These are phyloP conservation scores for Drosophila arawakana DNA, from an alignment of 1,140 invertebrate genomes.

Conservation along the genomic window DNA sequence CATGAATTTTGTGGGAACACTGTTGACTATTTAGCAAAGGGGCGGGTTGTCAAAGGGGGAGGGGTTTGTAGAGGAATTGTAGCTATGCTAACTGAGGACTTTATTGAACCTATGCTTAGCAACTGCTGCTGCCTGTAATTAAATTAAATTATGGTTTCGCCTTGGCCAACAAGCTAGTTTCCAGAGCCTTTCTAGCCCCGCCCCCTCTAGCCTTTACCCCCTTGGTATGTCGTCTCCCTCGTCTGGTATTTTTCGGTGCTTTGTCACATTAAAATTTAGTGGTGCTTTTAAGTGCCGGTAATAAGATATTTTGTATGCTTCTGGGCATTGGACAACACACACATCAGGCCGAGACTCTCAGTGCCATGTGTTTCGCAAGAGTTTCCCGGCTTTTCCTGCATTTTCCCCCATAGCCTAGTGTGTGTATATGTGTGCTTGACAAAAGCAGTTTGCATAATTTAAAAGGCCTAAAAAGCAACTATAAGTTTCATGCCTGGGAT, in stretches of 20 bases:
- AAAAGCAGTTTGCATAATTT: constrained; percentile 55
- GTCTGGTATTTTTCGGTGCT: constrained; percentile 38
- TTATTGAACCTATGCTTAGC: constrained; percentile 53
- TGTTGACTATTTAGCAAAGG: constrained; percentile 27
- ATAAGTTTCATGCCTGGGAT: constrained; percentile 44
- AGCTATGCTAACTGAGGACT: constrained; percentile 31
- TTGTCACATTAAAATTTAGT: constrained; percentile 57
- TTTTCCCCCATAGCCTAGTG: background rate
- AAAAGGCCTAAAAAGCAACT: constrained; percentile 54
- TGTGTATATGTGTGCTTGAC: constrained; percentile 21
- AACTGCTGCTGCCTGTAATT: constrained; percentile 49
- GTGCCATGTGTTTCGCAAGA: constrained; percentile 37
- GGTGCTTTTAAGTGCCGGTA: constrained; percentile 56
- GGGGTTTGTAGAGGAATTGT: background rate
- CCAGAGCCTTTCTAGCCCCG: background rate
- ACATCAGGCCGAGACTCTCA: constrained; percentile 24
- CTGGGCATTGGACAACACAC: constrained; percentile 37
- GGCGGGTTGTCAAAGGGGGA: background rate
- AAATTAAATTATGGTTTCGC: constrained; percentile 54
- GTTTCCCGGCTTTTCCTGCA: background rate
- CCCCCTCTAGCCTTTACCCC: background rate
- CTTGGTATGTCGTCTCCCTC: background rate
- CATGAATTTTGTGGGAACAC: constrained; percentile 37
- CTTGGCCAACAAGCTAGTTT: background rate
- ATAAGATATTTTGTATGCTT: constrained; percentile 61